Base-by-base conservation (phyloP, 2,113 vertebrate genomes). In the Gracilinanus agilis region DNA sequence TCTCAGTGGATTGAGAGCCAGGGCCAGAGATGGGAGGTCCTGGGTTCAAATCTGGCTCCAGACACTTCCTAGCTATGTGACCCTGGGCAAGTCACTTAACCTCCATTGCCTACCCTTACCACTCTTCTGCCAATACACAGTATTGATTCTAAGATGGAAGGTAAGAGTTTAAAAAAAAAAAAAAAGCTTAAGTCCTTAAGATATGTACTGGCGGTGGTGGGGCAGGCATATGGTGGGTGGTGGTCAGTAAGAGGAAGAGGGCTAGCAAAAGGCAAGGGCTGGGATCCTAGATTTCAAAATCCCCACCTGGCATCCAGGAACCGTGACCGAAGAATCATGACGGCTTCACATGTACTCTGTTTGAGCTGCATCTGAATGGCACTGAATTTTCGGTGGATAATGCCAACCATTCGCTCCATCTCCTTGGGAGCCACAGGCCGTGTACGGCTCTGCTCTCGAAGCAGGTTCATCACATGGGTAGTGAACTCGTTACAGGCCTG, bases 301-400 rank as follows among this genome's bases (percentile, higher is more conserved):
- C 27, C 93, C 54, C 96, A 99, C 99, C 99, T 99, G 97, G 99
- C 99, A 7, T 99, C 99, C 23, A 99, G 98, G 97, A 99, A 99
- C 56, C 99, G 99, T 25, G 99, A 99, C 53, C 99, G 98, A 93
- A 99, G 98, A 97, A 99, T 99, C 99, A 99, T 99, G 97, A 99
- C 99, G 0, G 99, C 99, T 96, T 99, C 99, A 9, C 99, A 99
- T 0, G 99, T 99, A 98, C 99, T 99, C 97, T 99, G 99, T 97
- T 99, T 99, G 54, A 97, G 97, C 56, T 99, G 99, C 90, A 99
- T 99, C 98, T 99, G 99, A 98, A 99, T 99, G 90, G 99, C 99
- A 96, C 99, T 99, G 99, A 99, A 99, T 97, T 99, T 99, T 54
- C 99, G 99, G 90, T 99, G 99, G 97, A 99, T 99, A 98, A 99